phyloP scores from a whole-genome alignment of 1,140 invertebrate genomes.

The Habropoda laboriosa region DNA sequence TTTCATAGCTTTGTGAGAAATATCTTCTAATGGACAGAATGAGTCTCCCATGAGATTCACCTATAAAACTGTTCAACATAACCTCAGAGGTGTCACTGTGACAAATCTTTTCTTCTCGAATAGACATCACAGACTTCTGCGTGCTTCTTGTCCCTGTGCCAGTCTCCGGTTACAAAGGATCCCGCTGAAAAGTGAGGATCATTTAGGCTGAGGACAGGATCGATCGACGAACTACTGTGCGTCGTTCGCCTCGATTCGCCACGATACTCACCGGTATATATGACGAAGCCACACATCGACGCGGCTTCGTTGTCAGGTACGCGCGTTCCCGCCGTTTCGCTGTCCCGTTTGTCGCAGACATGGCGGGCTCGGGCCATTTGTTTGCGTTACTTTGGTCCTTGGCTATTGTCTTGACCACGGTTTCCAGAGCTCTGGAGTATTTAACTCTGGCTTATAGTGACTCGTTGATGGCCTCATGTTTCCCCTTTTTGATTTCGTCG shows the following conservation, averaged over 20 bases:
- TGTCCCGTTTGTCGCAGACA: neutral
- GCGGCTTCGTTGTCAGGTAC: neutral
- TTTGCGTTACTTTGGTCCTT: too few relatives aligned
- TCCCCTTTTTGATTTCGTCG: neutral
- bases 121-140: too few relatives aligned
- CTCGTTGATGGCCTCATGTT: too few relatives aligned
- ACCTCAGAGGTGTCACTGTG: neutral
- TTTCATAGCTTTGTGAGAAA: too few relatives aligned
- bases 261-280: neutral
- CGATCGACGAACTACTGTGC: neutral
- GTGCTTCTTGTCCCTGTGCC: neutral
- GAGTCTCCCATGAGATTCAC: too few relatives aligned
- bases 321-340: conserved; percentile 28
- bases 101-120: neutral
- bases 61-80: too few relatives aligned
- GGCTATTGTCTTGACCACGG: too few relatives aligned
- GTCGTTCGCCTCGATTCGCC: neutral
- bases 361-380: neutral
- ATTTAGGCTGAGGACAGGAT: neutral
- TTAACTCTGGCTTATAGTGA: too few relatives aligned
- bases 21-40: too few relatives aligned
- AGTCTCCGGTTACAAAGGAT: neutral
- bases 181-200: neutral
- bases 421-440: too few relatives aligned
- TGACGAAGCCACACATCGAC: neutral